These are phyloP conservation scores for Epinotia bilunana DNA, from an alignment of 2,888 invertebrate genomes.

Conservation along the genomic window DNA sequence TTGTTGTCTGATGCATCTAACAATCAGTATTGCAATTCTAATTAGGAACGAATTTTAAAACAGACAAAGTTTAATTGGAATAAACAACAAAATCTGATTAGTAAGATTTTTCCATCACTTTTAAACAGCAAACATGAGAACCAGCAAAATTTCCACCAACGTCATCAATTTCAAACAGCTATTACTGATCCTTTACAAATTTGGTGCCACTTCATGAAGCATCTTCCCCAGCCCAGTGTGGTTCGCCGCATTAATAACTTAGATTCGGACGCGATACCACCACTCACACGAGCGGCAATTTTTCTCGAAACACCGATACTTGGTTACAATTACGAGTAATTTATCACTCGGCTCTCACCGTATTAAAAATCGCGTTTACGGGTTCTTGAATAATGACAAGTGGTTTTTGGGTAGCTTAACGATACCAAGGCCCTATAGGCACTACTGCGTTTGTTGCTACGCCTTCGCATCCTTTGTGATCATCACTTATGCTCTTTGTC, in stretches of 20 bases:
- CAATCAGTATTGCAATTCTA: too few species aligned
- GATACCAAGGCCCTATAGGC: conserved; percentile 25
- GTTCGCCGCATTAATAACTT: conserved; percentile 42
- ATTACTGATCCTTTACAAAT: neutral
- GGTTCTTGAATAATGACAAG: conserved; percentile 43
- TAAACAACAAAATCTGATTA: too few species aligned
- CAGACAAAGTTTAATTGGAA: too few species aligned
- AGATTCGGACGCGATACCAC: conserved; percentile 41
- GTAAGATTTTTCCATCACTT: too few species aligned
- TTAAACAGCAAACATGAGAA: neutral
- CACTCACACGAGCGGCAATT: conserved; percentile 61
- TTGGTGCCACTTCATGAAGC: neutral
- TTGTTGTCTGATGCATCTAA: too few species aligned
- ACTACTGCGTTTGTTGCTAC: conserved; percentile 33
- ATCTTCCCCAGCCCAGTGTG: conserved; percentile 33
- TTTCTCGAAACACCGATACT: conserved; percentile 69
- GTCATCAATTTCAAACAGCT: neutral
- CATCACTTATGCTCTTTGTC: conserved; percentile 27
- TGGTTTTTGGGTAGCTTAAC: conserved; percentile 36
- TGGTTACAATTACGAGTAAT: conserved; percentile 72
- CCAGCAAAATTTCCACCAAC: neutral
- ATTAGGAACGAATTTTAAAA: too few species aligned
- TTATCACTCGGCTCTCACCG: conserved; percentile 60
- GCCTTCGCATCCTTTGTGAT: neutral
- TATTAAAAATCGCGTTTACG: conserved; percentile 44